phyloP scores from a whole-genome alignment of 1,140 invertebrate genomes.

The Hestina assimilis region DNA sequence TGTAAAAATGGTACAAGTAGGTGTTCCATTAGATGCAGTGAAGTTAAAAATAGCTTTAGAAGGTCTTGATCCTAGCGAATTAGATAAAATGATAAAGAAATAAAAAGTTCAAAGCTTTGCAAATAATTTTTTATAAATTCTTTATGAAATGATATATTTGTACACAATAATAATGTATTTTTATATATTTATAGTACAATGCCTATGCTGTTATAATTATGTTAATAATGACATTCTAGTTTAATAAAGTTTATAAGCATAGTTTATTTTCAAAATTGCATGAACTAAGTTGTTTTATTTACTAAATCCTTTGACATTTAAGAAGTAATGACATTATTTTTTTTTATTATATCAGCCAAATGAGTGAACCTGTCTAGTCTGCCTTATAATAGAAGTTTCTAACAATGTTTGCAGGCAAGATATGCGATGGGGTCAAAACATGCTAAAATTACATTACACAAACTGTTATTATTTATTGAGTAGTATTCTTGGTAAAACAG shows the following conservation, averaged over 20 bases:
- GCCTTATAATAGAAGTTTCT: too few species aligned
- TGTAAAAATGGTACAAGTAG: conserved; percentile 93
- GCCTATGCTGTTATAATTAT: conserved; percentile 8
- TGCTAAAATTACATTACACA: too few species aligned
- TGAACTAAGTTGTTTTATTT: too few species aligned
- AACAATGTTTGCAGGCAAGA: too few species aligned
- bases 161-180: conserved; percentile 17
- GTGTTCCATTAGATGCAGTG: conserved; percentile 88
- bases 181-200: conserved; percentile 18
- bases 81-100: conserved; percentile 83
- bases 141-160: not conserved
- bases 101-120: conserved; percentile 8
- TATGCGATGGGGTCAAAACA: too few species aligned
- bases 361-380: too few species aligned
- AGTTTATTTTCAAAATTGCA: too few species aligned
- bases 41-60: conserved; percentile 90
- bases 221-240: not conserved
- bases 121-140: not conserved
- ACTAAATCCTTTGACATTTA: too few species aligned
- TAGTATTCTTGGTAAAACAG: too few species aligned
- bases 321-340: too few species aligned
- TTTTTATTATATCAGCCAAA: too few species aligned
- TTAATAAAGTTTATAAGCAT: not conserved
- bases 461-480: conserved; percentile 6
- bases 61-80: conserved; percentile 86